Evolutionary conservation across 2,797 vertebrate genomes (phyloP), one percentile per base, ranked within the genome.

Genomic region (Amniataba percoides): DNA sequence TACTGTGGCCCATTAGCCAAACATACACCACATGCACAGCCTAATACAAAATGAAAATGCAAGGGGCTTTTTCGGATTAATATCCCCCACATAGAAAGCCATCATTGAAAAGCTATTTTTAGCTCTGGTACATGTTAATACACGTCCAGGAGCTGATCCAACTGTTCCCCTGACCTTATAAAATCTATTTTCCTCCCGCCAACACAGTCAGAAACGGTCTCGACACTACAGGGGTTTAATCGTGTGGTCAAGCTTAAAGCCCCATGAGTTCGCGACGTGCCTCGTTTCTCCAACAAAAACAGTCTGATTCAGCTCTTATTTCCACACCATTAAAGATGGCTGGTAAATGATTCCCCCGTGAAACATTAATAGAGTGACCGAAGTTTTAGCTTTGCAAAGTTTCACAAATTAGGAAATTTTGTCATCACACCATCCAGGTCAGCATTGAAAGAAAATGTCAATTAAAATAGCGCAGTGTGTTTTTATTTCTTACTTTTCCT

Each of bases 121-220:
- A 57, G 52, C 27, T 48, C 21, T n/a, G 16, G 43, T 36, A 36
- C 51, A 49, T n/a, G 43, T 74, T 69, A 67, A 77, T 77, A 65
- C 18, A 49, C 74, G 48, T 72, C 51, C 45, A 63, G 49, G 58
- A 82, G 31, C 36, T 21, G 67, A 3, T 51, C 71, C 59, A 83
- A 79, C 21, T 68, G 57, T 69, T 77, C 34, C 62, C 51, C 48
- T 67, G 58, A 79, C 59, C 55, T 65, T 62, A 65, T 76, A 80
- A 84, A 36, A 72, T 77, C 25, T 64, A 49, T 82, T 85, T 80
- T 77, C 64, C 71, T 67, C 57, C 51, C 42, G 46, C 18, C 56
- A 4, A 45, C 53, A 59, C 51, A 57, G 53, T 64, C 67, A 12
- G 51, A 84, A 74, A 64, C 25, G 6, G 48, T 68, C 31, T 66